Conservation (phyloP, 2,888 invertebrate species). For the Phasia obesa region DNA sequence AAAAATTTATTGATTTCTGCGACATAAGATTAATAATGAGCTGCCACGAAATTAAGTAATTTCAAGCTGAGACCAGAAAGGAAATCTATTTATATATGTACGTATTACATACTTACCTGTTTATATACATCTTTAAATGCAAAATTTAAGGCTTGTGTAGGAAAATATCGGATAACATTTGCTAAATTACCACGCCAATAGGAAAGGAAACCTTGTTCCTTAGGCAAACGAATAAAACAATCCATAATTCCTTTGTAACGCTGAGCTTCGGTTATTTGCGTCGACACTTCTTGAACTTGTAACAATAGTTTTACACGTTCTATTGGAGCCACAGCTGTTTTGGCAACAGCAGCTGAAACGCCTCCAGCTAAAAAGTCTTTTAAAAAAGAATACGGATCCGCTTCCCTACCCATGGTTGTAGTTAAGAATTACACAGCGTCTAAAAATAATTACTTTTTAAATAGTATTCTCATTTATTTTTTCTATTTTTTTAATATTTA, state of each 20-base stretch:
- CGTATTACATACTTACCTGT: slow-evolving; percentile 80
- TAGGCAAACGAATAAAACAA: slow-evolving; percentile 89
- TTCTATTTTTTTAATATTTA: not conserved
- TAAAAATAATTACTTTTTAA: slow-evolving; percentile 5
- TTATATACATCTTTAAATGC: slow-evolving; percentile 96
- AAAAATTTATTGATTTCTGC: not conserved
- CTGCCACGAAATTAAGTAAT: too few relatives aligned
- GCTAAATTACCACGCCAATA: slow-evolving; percentile 96
- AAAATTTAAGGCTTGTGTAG: slow-evolving; percentile 94
- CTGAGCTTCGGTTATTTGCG: slow-evolving; percentile 90
- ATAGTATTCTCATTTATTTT: not conserved
- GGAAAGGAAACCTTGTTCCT: slow-evolving; percentile 90
- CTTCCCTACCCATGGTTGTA: slow-evolving; percentile 62
- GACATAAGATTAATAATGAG: too few relatives aligned
- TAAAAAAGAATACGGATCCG: slow-evolving; percentile 89
- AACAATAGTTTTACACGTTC: slow-evolving; percentile 94
- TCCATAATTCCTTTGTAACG: slow-evolving; percentile 94
- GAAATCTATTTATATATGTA: too few relatives aligned
- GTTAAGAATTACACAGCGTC: not conserved
- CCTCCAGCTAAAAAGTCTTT: slow-evolving; percentile 95
- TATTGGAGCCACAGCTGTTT: slow-evolving; percentile 95
- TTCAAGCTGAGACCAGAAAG: too few relatives aligned
- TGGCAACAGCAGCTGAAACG: slow-evolving; percentile 93
- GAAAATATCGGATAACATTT: slow-evolving; percentile 95
- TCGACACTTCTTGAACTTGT: slow-evolving; percentile 94